Evolutionary conservation across 2,113 vertebrate genomes (phyloP), one percentile per base, ranked within the genome.

Genomic region (Raphicerus campestris): DNA sequence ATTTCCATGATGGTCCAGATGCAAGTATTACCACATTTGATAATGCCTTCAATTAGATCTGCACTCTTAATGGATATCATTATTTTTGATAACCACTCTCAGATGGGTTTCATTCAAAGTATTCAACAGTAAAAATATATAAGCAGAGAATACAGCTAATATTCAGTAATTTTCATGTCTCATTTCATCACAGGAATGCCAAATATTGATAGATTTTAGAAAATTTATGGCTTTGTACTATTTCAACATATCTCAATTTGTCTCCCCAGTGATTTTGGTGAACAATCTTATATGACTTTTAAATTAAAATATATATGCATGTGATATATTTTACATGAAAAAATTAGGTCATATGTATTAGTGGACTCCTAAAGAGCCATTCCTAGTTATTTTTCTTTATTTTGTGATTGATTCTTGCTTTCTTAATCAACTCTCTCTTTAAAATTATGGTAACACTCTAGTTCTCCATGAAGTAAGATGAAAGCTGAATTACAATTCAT

Each of bases 401-500:
- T 56, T 89, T 86, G 14, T 92, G 56, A 91, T 83, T 53, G 85
- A 97, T 83, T 53, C 16, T 32, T 94, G 42, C 39, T 53, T 95
- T 95, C 73, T 90, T 93, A 82, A 84, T 85, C 93, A 97, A 75
- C 30, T 92, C 22, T 89, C 19, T 30, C 30, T 96, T 92, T 91
- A 87, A 66, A 78, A 60, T 61, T 96, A 61, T 63, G 45, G 90
- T 95, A 90, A 88, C 24, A 82, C 47, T 61, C 53, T 7, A 28
- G 6, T 85, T 94, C 56, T 96, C 51, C 81, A 83, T 28, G 45
- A 97, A 93, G 39, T 17, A 39, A 91, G 92, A 96, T 89, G 78
- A 97, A 98, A 96, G 85, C 39, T 66, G 86, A 98, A 95, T 97
- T 96, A 87, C 51, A 96, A 94, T 94, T 97, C 88, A 55, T 60